Evolutionary conservation across 2,113 vertebrate species (phyloP).

Genomic region (Triplophysa rosa): DNA sequence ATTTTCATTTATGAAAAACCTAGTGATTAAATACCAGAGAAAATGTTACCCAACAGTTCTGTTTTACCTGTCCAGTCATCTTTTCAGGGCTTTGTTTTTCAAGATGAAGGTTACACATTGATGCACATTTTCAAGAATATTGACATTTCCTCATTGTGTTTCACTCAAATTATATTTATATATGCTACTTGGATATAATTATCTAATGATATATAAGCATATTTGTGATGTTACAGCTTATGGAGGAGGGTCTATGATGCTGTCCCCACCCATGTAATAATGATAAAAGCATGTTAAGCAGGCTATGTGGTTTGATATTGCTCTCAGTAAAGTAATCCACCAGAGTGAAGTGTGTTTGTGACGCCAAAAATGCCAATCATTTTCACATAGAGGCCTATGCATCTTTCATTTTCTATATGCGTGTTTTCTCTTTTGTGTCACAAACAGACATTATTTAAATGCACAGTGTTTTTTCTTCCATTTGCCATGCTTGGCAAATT

Average conservation of each 20-base stretch:
- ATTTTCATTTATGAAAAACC: slow-evolving; percentile 37
- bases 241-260: slow-evolving; percentile 42
- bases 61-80: neutral
- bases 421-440: too few species aligned
- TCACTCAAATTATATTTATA: neutral
- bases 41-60: neutral
- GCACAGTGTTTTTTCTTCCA: neutral
- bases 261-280: slow-evolving; percentile 49
- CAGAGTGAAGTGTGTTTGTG: slow-evolving; percentile 39
- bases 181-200: neutral
- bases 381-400: neutral
- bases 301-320: slow-evolving; percentile 41
- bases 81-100: neutral
- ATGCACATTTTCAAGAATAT: neutral
- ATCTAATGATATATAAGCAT: slow-evolving; percentile 37
- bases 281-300: slow-evolving; percentile 59
- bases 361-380: neutral
- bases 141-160: neutral
- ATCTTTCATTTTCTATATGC: neutral
- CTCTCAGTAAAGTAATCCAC: slow-evolving; percentile 54
- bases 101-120: neutral
- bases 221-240: slow-evolving; percentile 35
- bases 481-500: neutral
- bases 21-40: slow-evolving; percentile 12
- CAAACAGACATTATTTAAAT: neutral